Evolutionary conservation across 1,140 invertebrate species (phyloP), one percentile per base, ranked within the genome.

Genomic region (Apis laboriosa): DNA sequence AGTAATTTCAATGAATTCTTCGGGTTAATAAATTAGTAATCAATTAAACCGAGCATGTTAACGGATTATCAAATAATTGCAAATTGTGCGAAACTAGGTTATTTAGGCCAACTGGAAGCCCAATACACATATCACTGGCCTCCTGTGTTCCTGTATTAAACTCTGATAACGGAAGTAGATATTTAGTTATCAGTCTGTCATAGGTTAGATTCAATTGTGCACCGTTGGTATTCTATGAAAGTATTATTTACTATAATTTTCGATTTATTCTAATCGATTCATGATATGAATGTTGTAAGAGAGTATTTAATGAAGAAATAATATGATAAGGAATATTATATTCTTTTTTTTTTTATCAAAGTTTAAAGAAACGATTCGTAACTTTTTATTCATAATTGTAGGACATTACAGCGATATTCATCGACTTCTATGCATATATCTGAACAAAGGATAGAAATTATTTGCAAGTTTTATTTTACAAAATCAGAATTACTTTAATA

Each of bases 21-120:
- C 61, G 17, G n/a, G 17, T 58, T 61, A 80, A 67, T 75, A 75
- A 80, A 66, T 80, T 75, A 80, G 19, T 75, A 80, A 80, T 80
- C 79, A 80, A 66, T 75, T 66, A 75, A 58, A 75, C 79, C 11
- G n/a, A 43, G n/a, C 79, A 51, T 66, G 61, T 80, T 75, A 80
- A 80, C 61, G 63, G 79, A 75, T 80, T 80, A 80, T 80, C 79
- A 75, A 75, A 75, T 79, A 63, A 72, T 79, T 79, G 77, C 68
- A 79, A 79, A 79, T 79, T 63, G 56, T 53, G 56, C 68, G 79
- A 82, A 70, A 68, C 80, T 64, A 34, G 55, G 66, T 70, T 77
- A 77, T 70, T 77, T 68, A 68, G 66, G 49, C 64, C 43, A 4
- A 67, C 5, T 21, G 60, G 63, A 56, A 76, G 56, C 5, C 19